A percentile compares a stretch with the other conserved stretches of the same genome.
Conservation (phyloP, 2,888 invertebrate species). For the Venusia cambrica region DNA sequence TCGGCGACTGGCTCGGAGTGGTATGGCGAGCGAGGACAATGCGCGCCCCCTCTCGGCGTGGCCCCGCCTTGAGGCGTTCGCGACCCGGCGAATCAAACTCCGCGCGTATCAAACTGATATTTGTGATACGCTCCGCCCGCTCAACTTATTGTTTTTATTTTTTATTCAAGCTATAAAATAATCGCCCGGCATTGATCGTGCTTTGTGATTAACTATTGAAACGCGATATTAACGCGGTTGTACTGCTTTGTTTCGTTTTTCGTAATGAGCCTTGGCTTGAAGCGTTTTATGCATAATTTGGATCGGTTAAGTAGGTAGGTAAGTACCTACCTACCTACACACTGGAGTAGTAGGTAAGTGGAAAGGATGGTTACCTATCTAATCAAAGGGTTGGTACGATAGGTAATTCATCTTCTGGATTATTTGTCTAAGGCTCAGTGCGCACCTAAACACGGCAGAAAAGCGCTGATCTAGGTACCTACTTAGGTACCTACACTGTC, state of each 20-base stretch:
- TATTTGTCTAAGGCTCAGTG: too few relatives aligned
- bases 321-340: too few relatives aligned
- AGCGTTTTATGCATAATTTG: constrained; percentile 20
- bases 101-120: constrained; percentile 77
- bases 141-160: constrained; percentile 73
- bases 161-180: constrained; percentile 77
- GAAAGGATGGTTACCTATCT: too few relatives aligned
- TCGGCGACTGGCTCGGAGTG: constrained; percentile 57
- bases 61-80: constrained; percentile 75
- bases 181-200: constrained; percentile 55
- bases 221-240: constrained; percentile 40
- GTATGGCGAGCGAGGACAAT: constrained; percentile 50
- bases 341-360: too few relatives aligned
- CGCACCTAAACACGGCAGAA: too few relatives aligned
- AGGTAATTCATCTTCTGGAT: too few relatives aligned
- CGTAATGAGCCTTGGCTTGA: constrained; percentile 35
- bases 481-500: too few relatives aligned
- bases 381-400: too few relatives aligned
- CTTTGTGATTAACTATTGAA: constrained; percentile 47
- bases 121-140: constrained; percentile 71
- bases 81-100: constrained; percentile 73
- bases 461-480: too few relatives aligned
- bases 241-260: constrained; percentile 37
- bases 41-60: constrained; percentile 54
- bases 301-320: constrained; percentile 16